Evolutionary conservation across 1,140 invertebrate genomes (phyloP).

Genomic region (Centruroides vittatus): DNA sequence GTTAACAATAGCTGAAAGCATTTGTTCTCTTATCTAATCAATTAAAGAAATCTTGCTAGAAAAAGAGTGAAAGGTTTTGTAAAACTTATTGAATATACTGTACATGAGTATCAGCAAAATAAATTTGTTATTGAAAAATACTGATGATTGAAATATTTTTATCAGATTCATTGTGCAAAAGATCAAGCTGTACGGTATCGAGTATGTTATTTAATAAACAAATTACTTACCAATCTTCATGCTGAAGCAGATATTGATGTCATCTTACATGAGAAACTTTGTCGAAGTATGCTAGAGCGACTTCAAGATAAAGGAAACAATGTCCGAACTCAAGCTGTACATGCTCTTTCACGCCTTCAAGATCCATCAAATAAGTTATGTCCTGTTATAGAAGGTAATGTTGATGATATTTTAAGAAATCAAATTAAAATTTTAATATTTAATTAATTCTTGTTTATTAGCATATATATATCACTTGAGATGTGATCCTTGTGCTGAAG

Average conservation of each 20-base stretch:
- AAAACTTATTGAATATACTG: too few species aligned
- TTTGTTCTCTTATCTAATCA: too few species aligned
- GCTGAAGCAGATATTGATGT: conserved; percentile 62
- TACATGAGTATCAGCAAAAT: too few species aligned
- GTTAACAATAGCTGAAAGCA: too few species aligned
- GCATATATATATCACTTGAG: conserved; percentile 60
- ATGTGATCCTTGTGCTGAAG: conserved; percentile 55
- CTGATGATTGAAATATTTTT: background rate
- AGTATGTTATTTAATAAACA: conserved; percentile 56
- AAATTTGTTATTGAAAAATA: too few species aligned
- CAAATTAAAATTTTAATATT: too few species aligned
- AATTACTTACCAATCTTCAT: conserved; percentile 52
- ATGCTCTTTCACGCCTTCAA: conserved; percentile 62
- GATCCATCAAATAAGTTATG: conserved; percentile 58
- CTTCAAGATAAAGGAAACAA: conserved; percentile 51
- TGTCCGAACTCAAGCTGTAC: conserved; percentile 58
- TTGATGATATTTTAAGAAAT: too few species aligned
- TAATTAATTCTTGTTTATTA: conserved; percentile 8
- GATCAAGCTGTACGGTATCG: conserved; percentile 49
- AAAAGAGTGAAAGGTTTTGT: too few species aligned
- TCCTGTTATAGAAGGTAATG: conserved; percentile 47
- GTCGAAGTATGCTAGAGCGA: conserved; percentile 49
- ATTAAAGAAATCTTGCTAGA: too few species aligned
- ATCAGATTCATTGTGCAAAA: conserved; percentile 40
- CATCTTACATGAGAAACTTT: conserved; percentile 53